Evolutionary conservation across 2,888 invertebrate species (phyloP), one percentile per base, ranked within the genome.

Genomic region (Electrophaes corylata): DNA sequence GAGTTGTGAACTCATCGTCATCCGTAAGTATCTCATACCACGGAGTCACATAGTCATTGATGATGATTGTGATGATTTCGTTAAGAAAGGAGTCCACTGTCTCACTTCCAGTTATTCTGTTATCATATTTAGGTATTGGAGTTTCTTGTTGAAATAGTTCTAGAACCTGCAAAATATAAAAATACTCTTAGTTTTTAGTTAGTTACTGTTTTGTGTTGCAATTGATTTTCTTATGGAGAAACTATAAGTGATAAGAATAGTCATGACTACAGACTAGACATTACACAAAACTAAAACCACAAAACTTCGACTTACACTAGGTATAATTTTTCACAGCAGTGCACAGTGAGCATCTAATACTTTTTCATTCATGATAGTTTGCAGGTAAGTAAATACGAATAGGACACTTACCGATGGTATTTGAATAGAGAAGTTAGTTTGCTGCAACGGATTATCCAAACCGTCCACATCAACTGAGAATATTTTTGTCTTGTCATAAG

Each of bases 81-180:
- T 96, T 96, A 48, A 97, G 91, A 70, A 96, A 96, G 72, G 96
- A 95, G 88, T 97, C 97, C 59, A 98, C 97, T 29, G 96, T 93
- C 72, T 95, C 95, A 73, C 97, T 96, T 20, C 97, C 97, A 19
- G 97, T 97, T 64, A 97, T 95, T 73, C 97, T 80, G 60, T 73
- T 88, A 62, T 91, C 91, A 78, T 80, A 91, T 65, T 88, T 91
- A 43, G 84, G 82, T 44, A 79, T 65, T 33, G 73, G 59, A 29
- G 71, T 63, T 45, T 81, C 70, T 56, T 73, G 70, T 72, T 86
- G 62, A 69, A 91, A 90, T 62, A 86, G 60, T 69, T 89, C 78
- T 53, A 91, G 57, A 5, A 91, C 83, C 91, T 91, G 69, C 49
- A 75, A 62, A 52, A 75, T 40, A 26, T 47, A 29, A 19, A 33